Percentiles rank a stretch among this genome's conserved stretches.
These are phyloP conservation scores for Ardeotis arabs DNA, from an alignment of 2,113 vertebrate genomes.

Conservation along the genomic window DNA sequence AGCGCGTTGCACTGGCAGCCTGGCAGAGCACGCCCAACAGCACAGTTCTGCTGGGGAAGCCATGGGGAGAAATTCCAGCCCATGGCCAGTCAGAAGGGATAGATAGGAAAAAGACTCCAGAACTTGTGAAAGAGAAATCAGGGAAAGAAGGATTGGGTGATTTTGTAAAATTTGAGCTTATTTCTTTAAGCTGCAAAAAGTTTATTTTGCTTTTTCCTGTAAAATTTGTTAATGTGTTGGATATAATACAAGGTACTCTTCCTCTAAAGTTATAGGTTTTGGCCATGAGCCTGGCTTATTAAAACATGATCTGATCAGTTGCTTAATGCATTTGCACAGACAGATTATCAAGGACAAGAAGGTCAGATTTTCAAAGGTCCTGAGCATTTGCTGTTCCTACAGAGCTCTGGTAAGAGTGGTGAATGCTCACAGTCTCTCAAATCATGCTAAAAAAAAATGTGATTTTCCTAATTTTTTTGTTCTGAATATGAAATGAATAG, in stretches of 20 bases:
- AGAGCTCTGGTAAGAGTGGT: not conserved
- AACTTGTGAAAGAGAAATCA: not conserved
- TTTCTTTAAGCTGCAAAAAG: not conserved
- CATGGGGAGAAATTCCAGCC: not conserved
- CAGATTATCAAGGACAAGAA: not conserved
- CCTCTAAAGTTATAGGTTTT: not conserved
- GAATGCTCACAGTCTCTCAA: not conserved
- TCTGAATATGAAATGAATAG: not conserved
- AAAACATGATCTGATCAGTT: not conserved
- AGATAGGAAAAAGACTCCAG: not conserved
- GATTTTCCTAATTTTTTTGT: not conserved
- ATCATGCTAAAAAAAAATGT: not conserved
- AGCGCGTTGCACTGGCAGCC: too few species aligned
- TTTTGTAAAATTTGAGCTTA: not conserved
- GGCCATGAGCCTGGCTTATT: not conserved
- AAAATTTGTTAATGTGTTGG: not conserved
- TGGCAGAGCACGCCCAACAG: not conserved
- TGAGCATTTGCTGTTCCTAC: not conserved
- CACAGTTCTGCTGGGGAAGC: not conserved
- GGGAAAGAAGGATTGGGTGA: not conserved
- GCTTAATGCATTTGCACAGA: not conserved
- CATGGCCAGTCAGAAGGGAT: accelerated
- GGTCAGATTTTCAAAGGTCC: not conserved
- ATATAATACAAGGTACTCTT: not conserved
- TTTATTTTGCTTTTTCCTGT: not conserved